These are phyloP conservation scores for Gymnothorax reevesii DNA, from an alignment of 2,797 vertebrate genomes.

Conservation along the genomic window DNA sequence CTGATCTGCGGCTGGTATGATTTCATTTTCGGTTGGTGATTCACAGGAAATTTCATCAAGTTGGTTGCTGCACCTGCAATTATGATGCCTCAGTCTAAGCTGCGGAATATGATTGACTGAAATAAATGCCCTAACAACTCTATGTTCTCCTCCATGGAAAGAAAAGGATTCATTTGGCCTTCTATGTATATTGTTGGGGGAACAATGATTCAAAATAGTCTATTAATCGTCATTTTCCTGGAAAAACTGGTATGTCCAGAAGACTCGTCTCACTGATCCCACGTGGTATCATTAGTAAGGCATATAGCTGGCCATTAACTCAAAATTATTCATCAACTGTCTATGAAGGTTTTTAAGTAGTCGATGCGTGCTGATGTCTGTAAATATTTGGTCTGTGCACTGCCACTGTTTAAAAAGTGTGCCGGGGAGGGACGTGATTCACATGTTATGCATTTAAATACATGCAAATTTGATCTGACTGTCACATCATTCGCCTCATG, in stretches of 20 bases:
- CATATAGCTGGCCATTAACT: not conserved
- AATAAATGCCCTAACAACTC: slow-evolving; percentile 1
- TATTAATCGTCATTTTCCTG: not conserved
- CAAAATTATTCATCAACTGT: not conserved
- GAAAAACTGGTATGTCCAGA: not conserved
- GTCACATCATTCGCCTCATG: too few species aligned
- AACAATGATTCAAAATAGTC: not conserved
- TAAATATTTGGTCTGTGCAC: too few species aligned
- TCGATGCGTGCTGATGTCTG: not conserved
- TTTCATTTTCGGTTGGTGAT: not conserved
- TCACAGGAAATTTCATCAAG: not conserved
- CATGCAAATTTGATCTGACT: too few species aligned
- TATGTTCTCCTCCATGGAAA: not conserved
- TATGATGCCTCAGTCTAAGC: not conserved
- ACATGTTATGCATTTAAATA: too few species aligned
- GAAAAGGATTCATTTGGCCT: not conserved
- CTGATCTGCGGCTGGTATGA: not conserved
- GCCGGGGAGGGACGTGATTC: too few species aligned
- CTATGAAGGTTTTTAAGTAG: not conserved
- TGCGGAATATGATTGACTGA: not conserved
- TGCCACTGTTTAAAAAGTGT: too few species aligned
- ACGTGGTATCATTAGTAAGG: not conserved
- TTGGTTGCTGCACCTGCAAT: not conserved
- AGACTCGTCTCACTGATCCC: not conserved
- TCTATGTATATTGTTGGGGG: not conserved